Evolutionary conservation across 2,888 invertebrate species (phyloP).

Genomic region (Stenodema calcarata): DNA sequence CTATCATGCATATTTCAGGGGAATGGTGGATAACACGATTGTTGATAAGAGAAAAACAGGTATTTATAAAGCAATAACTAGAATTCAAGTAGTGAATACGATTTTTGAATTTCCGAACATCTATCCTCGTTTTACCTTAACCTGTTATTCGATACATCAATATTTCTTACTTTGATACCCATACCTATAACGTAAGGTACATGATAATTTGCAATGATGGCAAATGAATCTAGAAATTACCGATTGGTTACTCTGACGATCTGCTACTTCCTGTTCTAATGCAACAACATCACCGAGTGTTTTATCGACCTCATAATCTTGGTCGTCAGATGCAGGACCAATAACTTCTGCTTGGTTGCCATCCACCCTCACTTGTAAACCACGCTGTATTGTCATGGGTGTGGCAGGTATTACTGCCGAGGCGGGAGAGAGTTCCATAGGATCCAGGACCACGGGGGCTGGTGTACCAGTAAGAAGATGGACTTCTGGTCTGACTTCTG

Average conservation of each 20-base stretch:
- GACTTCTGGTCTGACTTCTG: neutral
- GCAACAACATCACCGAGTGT: slow-evolving; percentile 42
- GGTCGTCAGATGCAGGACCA: slow-evolving; percentile 19
- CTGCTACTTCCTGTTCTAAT: slow-evolving; percentile 41
- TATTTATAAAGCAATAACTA: too few species aligned
- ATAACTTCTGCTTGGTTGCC: neutral
- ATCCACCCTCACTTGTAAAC: neutral
- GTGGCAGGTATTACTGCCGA: neutral
- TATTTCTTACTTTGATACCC: too few species aligned
- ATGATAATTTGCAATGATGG: too few species aligned
- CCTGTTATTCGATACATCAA: too few species aligned
- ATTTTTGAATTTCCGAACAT: too few species aligned
- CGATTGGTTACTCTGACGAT: slow-evolving; percentile 35
- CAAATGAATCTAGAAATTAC: neutral
- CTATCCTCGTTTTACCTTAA: too few species aligned
- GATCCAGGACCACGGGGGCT: neutral
- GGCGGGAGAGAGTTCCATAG: neutral
- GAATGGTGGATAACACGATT: too few species aligned
- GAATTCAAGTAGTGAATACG: too few species aligned
- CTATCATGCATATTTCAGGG: neutral
- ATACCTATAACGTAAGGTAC: too few species aligned
- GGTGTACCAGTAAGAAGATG: neutral
- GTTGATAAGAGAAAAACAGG: too few species aligned
- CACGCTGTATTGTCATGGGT: neutral
- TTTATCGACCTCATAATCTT: slow-evolving; percentile 41